Evolutionary conservation across 2,113 vertebrate species (phyloP).

Genomic region (Cettia cetti): DNA sequence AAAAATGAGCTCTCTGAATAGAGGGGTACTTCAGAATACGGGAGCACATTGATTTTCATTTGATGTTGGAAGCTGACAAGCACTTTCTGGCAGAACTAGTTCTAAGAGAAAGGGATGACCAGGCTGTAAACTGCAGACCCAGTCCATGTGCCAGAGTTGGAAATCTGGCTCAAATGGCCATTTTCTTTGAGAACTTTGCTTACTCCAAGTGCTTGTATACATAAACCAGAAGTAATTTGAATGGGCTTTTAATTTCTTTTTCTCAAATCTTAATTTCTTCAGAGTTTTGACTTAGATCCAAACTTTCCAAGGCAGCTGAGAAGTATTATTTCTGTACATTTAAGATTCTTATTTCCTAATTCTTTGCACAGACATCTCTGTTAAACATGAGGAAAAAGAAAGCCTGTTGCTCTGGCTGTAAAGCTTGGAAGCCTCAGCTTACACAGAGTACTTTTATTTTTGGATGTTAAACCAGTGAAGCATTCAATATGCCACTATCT

Average conservation of each 20-base stretch:
- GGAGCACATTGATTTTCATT: background rate
- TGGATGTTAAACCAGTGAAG: background rate
- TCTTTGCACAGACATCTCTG: background rate
- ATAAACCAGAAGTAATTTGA: slow-evolving; percentile 10
- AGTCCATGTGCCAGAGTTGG: background rate
- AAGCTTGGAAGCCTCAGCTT: background rate
- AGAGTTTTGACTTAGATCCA: background rate
- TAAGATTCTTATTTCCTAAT: background rate
- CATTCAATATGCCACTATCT: background rate
- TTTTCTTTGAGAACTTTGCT: background rate
- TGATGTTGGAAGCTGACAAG: background rate
- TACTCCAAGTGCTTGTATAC: background rate
- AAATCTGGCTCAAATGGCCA: background rate
- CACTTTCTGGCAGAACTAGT: background rate
- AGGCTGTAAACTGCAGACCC: background rate
- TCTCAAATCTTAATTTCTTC: background rate
- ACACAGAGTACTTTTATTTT: background rate
- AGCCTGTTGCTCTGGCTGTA: background rate
- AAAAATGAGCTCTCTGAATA: background rate
- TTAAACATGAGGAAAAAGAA: background rate
- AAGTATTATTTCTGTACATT: background rate
- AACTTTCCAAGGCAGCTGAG: background rate
- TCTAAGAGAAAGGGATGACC: background rate
- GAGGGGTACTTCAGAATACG: background rate
- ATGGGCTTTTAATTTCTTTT: background rate